Percentiles rank a stretch among this genome's conserved stretches.
phyloP scores from a whole-genome alignment of 2,797 vertebrate species.

The Chaunax sp. region DNA sequence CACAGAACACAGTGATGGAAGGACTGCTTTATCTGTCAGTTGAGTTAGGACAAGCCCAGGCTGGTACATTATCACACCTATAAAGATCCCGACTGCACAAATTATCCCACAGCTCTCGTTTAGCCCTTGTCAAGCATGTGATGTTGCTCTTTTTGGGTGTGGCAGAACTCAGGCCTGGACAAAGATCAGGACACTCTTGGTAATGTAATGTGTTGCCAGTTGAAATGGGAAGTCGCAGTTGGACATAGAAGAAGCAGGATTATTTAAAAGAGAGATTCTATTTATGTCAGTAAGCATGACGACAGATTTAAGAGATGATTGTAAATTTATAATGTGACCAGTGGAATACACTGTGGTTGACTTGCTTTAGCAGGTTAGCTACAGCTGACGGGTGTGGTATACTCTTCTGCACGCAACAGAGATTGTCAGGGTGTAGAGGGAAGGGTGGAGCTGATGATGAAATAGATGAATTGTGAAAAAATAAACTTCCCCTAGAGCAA shows the following conservation, averaged over 20 bases:
- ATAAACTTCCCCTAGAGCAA: slow-evolving; percentile 15
- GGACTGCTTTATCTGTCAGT: neutral
- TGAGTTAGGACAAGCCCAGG: neutral
- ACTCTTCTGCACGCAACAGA: neutral
- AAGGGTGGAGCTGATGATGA: slow-evolving; percentile 13
- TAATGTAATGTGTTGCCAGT: neutral
- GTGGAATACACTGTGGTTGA: neutral
- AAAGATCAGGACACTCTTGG: slow-evolving; percentile 4
- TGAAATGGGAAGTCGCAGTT: neutral
- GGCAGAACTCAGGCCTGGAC: neutral
- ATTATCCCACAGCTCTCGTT: slow-evolving; percentile 5
- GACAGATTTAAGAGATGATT: neutral
- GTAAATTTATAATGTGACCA: neutral
- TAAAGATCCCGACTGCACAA: slow-evolving; percentile 19
- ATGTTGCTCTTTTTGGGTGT: slow-evolving; percentile 26
- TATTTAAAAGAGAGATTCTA: neutral
- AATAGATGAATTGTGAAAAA: slow-evolving; percentile 7
- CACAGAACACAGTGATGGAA: slow-evolving; percentile 1
- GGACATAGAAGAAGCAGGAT: neutral
- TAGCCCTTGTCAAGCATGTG: slow-evolving; percentile 13
- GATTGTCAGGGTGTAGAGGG: neutral
- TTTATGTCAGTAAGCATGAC: neutral
- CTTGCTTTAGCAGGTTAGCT: neutral
- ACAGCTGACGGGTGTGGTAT: too few relatives aligned
- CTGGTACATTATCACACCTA: slow-evolving; percentile 14